phyloP scores from a whole-genome alignment of 2,113 vertebrate genomes.

The Hirundichthys speculiger region DNA sequence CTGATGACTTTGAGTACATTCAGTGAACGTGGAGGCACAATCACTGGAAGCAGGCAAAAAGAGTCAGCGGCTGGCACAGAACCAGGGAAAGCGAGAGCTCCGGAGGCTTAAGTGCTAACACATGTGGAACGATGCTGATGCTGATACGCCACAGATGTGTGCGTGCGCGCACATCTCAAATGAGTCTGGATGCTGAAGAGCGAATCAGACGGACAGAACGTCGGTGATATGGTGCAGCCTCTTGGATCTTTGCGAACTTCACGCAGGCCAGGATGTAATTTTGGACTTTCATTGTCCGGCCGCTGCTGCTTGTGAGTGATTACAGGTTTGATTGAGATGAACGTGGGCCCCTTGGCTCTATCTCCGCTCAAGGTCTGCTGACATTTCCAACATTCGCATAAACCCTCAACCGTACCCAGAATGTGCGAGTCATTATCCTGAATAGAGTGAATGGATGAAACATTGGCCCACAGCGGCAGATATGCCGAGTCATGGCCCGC shows the following conservation, averaged over 20 bases:
- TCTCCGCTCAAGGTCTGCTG: conserved; percentile 36
- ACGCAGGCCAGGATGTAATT: conserved; percentile 40
- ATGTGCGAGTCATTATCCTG: conserved; percentile 39
- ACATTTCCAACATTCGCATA: conserved; percentile 41
- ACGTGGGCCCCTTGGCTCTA: conserved; percentile 34
- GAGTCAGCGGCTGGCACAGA: conserved; percentile 14
- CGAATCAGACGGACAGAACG: conserved; percentile 1
- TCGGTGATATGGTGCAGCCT: conserved; percentile 35
- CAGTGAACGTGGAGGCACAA: too few relatives aligned
- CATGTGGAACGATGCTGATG: conserved; percentile 45
- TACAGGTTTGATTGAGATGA: conserved; percentile 54
- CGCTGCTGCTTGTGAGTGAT: conserved; percentile 56
- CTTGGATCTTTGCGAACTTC: conserved; percentile 36
- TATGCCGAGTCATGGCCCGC: conserved; percentile 1
- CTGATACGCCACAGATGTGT: conserved; percentile 50
- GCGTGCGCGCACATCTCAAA: conserved; percentile 12
- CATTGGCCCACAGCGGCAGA: conserved; percentile 7
- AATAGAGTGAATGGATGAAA: conserved; percentile 33
- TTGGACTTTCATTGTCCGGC: conserved; percentile 59
- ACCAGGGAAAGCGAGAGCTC: conserved; percentile 12
- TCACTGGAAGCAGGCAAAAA: conserved; percentile 10
- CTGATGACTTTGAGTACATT: background rate
- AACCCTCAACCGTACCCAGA: conserved; percentile 43
- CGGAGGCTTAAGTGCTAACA: conserved; percentile 56
- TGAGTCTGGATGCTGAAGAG: conserved; percentile 1